Evolutionary conservation across 2,797 vertebrate species (phyloP), one percentile per base, ranked within the genome.

Genomic region (Pseudochirops corinnae): DNA sequence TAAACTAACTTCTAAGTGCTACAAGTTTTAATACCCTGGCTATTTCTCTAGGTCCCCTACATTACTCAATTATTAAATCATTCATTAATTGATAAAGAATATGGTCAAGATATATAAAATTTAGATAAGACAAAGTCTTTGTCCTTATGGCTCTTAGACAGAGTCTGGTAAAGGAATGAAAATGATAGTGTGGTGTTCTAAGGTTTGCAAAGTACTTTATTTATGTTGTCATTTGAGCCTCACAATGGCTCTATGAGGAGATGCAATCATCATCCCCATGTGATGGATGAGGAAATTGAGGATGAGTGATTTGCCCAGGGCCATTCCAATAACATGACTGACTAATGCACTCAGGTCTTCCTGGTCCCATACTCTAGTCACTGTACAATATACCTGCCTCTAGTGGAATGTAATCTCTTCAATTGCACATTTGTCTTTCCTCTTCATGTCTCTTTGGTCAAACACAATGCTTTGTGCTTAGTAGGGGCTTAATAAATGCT

Each of bases 221-320:
- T 5, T 13, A 33, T 5, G 87, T 94, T 39, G 39, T 97, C 56
- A 52, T 33, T 87, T 57, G 56, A 82, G 31, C 92, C 53, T 74
- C 92, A 67, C 62, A 56, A 50, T 50, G 18, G 18, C 50, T 57
- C 67, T n/a, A 3, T 18, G 29, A 91, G 53, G 91, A 74, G n/a
- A 39, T 24, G 18, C 31, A 52, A 33, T 6, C 62, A 21, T 33
- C 46, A 21, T 26, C 10, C 50, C 21, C 74, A 14, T 0, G 0
- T 0, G 29, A 14, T 53, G 90, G 55, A 91, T 31, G 1, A 24
- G 28, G 12, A 56, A 55, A 57, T 52, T 1, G 0, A 2, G 46
- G 18, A 29, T 31, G 0, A 46, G 39, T 4, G 0, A 14, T 5
- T 56, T 74, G 33, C 91, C 24, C 0, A 4, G 14, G 46, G 12